Conservation (phyloP, 2,888 invertebrate species). For the Drosophila diplacantha region DNA sequence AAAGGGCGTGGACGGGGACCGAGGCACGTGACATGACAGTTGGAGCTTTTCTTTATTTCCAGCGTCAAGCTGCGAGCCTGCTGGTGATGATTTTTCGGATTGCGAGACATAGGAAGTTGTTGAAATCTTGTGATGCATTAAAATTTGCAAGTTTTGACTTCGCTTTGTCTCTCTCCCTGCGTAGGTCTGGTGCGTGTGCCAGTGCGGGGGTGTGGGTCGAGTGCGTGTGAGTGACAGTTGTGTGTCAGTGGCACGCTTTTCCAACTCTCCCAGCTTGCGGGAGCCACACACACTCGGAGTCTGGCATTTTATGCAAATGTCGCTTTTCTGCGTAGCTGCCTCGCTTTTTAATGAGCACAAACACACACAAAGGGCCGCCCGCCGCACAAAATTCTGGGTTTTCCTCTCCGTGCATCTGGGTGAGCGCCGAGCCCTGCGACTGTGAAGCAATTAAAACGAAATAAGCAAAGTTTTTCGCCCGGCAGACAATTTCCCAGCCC, state of each 20-base stretch:
- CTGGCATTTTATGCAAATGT: slow-evolving; percentile 62
- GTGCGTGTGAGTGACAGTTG: slow-evolving; percentile 61
- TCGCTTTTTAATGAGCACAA: slow-evolving; percentile 67
- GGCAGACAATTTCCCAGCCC: slow-evolving; percentile 43
- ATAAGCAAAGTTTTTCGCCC: slow-evolving; percentile 48
- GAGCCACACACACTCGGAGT: slow-evolving; percentile 18
- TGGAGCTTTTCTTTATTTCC: slow-evolving; percentile 36
- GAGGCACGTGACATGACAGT: slow-evolving; percentile 48
- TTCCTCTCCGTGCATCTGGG: slow-evolving; percentile 10
- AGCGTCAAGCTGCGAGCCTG: slow-evolving; percentile 44
- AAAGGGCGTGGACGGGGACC: neutral
- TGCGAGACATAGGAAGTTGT: slow-evolving; percentile 45
- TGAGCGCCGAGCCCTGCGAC: slow-evolving; percentile 27
- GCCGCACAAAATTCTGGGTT: slow-evolving; percentile 8
- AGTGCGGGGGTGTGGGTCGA: slow-evolving; percentile 13
- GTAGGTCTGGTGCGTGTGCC: slow-evolving; percentile 12
- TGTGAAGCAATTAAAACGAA: slow-evolving; percentile 64
- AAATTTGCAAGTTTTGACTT: slow-evolving; percentile 72
- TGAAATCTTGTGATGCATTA: slow-evolving; percentile 70
- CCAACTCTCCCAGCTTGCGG: slow-evolving; percentile 58
- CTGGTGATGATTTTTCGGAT: slow-evolving; percentile 40
- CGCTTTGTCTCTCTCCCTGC: slow-evolving; percentile 44
- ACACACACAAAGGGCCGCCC: slow-evolving; percentile 27
- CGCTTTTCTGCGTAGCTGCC: slow-evolving; percentile 67
- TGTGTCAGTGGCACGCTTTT: slow-evolving; percentile 68